Evolutionary conservation across 2,888 invertebrate genomes (phyloP).

Genomic region (Trichacis sp.): DNA sequence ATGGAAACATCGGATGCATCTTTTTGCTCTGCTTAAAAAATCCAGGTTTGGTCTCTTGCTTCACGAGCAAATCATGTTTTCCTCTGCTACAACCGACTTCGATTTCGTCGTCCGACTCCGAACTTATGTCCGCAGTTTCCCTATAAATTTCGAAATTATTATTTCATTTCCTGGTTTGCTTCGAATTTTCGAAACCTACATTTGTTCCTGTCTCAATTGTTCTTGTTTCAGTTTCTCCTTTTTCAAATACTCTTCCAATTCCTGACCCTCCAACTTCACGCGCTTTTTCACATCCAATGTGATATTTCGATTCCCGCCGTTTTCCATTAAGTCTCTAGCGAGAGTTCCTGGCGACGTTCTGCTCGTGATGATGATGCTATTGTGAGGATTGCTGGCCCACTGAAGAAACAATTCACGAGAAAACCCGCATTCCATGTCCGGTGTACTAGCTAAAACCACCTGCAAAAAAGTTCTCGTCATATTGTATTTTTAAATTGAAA

Average conservation of each 20-base stretch:
- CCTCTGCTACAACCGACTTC: slow-evolving; percentile 82
- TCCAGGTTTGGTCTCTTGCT: slow-evolving; percentile 79
- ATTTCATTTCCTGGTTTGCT: background rate
- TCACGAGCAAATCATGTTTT: slow-evolving; percentile 90
- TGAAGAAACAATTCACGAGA: slow-evolving; percentile 93
- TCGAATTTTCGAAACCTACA: slow-evolving; percentile 52
- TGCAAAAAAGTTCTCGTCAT: slow-evolving; percentile 53
- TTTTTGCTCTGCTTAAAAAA: slow-evolving; percentile 91
- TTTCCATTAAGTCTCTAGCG: slow-evolving; percentile 83
- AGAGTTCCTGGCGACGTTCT: slow-evolving; percentile 86
- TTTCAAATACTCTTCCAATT: slow-evolving; percentile 81
- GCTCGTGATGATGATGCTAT: slow-evolving; percentile 94
- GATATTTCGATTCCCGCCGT: slow-evolving; percentile 79
- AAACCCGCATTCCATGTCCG: slow-evolving; percentile 96
- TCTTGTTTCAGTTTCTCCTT: slow-evolving; percentile 74
- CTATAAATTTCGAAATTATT: slow-evolving; percentile 64
- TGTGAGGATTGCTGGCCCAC: slow-evolving; percentile 93
- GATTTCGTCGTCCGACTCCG: slow-evolving; percentile 88
- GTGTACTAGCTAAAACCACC: slow-evolving; percentile 94
- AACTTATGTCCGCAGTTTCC: slow-evolving; percentile 79
- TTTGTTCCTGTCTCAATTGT: slow-evolving; percentile 67
- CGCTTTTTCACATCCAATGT: slow-evolving; percentile 79
- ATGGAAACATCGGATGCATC: slow-evolving; percentile 97
- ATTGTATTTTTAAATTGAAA: too few species aligned
- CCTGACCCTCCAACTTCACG: slow-evolving; percentile 81